phyloP scores from a whole-genome alignment of 1,140 invertebrate species.

The Branchinecta lindahli region DNA sequence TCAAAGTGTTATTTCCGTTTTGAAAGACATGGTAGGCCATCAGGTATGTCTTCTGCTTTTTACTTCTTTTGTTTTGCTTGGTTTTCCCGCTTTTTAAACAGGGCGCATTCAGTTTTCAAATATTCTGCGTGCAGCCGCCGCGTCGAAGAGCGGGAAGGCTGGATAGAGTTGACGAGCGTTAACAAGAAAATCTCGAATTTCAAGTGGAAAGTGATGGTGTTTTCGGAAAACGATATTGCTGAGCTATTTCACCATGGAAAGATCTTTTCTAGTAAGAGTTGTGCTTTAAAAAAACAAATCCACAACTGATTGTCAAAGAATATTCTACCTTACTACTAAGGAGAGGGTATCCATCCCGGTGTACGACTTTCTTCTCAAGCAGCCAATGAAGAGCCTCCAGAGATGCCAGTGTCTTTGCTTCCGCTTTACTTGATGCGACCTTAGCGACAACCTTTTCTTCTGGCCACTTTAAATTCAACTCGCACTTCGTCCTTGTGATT shows the following conservation, averaged over 20 bases:
- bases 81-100: too few relatives aligned
- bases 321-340: not conserved
- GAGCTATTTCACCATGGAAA: not conserved
- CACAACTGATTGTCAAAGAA: too few relatives aligned
- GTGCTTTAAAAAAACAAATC: not conserved
- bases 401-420: not conserved
- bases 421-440: not conserved
- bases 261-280: not conserved
- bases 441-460: not conserved
- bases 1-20: too few relatives aligned
- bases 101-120: too few relatives aligned
- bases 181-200: not conserved
- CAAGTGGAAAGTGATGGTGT: not conserved
- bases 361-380: not conserved
- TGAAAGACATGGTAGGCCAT: too few relatives aligned
- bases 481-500: not conserved
- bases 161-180: not conserved
- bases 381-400: not conserved
- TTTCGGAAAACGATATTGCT: not conserved
- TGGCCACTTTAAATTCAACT: not conserved
- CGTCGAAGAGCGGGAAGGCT: not conserved
- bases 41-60: too few relatives aligned
- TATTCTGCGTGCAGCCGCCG: too few relatives aligned
- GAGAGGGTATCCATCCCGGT: not conserved
- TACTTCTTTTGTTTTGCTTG: too few relatives aligned